These are phyloP conservation scores for Burhinus oedicnemus DNA, from an alignment of 2,113 vertebrate species.

Conservation along the genomic window DNA sequence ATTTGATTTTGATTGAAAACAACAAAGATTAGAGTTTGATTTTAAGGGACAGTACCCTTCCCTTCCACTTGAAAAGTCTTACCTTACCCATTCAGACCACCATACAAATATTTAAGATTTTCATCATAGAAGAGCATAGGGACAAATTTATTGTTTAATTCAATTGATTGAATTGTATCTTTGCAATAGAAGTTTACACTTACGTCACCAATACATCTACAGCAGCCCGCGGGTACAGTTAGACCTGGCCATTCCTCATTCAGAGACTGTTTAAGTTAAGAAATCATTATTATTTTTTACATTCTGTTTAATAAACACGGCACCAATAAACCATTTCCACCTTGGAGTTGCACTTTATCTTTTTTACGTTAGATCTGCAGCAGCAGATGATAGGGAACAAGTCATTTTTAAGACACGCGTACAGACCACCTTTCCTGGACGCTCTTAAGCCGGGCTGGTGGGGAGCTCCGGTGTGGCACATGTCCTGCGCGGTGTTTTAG, in stretches of 20 bases:
- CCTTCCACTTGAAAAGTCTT: not conserved
- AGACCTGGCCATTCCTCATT: not conserved
- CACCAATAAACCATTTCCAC: not conserved
- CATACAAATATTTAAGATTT: not conserved
- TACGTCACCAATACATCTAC: not conserved
- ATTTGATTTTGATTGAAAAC: conserved; percentile 11
- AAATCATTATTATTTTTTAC: not conserved
- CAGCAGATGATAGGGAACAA: not conserved
- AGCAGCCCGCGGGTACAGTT: not conserved
- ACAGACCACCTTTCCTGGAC: not conserved
- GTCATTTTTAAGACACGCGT: not conserved
- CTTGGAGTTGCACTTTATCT: not conserved
- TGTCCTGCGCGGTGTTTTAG: not conserved
- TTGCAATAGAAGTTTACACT: not conserved
- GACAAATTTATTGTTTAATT: not conserved
- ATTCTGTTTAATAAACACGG: not conserved
- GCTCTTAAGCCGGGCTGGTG: not conserved
- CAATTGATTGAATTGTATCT: not conserved
- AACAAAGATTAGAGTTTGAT: not conserved
- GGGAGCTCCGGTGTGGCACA: not conserved
- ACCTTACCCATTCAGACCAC: not conserved
- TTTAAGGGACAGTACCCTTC: not conserved
- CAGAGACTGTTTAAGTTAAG: not conserved
- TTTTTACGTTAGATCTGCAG: not conserved
- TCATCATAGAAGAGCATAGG: not conserved